Evolutionary conservation across 2,113 vertebrate species (phyloP), one percentile per base, ranked within the genome.

Genomic region (Megaceryle torquata): DNA sequence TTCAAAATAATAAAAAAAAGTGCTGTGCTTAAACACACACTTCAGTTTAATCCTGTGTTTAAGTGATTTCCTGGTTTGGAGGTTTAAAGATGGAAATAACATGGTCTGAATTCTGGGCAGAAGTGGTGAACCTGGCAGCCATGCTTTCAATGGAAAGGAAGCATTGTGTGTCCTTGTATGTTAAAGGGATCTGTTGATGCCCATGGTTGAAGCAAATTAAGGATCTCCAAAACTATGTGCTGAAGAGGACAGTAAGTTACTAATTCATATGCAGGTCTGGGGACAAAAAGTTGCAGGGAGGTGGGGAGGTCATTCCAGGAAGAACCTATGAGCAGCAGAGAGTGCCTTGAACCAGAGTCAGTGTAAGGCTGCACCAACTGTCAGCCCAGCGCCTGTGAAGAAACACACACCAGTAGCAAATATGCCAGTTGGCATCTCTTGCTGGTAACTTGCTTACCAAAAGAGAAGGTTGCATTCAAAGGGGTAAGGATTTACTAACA

Each of bases 391-490:
- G 10, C 13, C n/a, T 68, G 44, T n/a, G 15, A 15, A 26, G 28
- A 68, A 64, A 26, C 26, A 28, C 37, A 35, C 48, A 33, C 29
- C 31, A 80, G 46, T 0, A 54, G n/a, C 39, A 63, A 74, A 50
- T 22, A 19, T 0, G 4, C 25, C 16, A 21, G 5, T 17, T 79
- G 35, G 3, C 46, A 86, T 78, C 41, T 57, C 35, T 37, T 57
- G 26, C 72, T 78, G 60, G 15, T 70, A 65, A 26, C 48, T 74
- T 74, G 26, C 28, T 78, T 15, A 89, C 92, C 41, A 92, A 95
- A 95, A 91, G 43, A 80, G 41, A 92, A 92, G 41, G 29, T 51
- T 91, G 39, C 46, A 56, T 33, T 80, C 92, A 93, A 93, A 54
- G 57, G 65, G 76, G 21, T 86, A 95, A 57, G 67, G 61, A 74